A percentile compares a stretch with the other conserved stretches of the same genome.
These are phyloP conservation scores for Hydrocynus forskahlii DNA, from an alignment of 2,797 vertebrate species.

Conservation along the genomic window DNA sequence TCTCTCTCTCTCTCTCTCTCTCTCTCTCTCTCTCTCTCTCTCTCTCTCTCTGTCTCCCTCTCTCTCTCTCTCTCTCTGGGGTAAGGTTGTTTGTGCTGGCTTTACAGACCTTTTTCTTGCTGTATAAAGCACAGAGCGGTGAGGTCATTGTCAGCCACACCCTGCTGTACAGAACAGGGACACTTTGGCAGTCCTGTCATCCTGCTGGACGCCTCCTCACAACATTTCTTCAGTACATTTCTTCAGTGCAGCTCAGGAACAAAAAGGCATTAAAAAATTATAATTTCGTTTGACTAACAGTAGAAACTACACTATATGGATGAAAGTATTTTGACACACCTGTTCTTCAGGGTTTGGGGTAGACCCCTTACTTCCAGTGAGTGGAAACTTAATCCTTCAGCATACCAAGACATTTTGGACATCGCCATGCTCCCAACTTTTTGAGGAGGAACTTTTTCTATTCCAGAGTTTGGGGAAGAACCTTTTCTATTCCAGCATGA, in stretches of 20 bases:
- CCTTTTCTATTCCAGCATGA: too few relatives aligned
- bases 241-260: neutral
- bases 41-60: constrained; percentile 2
- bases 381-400: too few relatives aligned
- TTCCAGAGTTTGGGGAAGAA: too few relatives aligned
- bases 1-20: constrained; percentile 2
- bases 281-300: neutral
- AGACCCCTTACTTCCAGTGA: too few relatives aligned
- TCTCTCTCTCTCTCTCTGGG: constrained; percentile 13
- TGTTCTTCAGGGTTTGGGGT: too few relatives aligned
- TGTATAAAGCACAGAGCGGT: constrained; percentile 37
- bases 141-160: constrained; percentile 53
- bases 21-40: neutral
- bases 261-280: neutral
- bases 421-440: too few relatives aligned
- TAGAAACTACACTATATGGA: too few relatives aligned
- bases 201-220: neutral
- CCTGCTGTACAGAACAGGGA: constrained; percentile 38
- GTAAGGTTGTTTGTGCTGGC: constrained; percentile 37
- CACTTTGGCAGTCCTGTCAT: constrained; percentile 34
- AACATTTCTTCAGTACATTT: constrained; percentile 1
- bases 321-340: too few relatives aligned
- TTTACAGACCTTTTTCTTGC: constrained; percentile 29
- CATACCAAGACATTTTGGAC: too few relatives aligned
- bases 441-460: too few relatives aligned